phyloP scores from a whole-genome alignment of 1,140 invertebrate genomes.

The Chrysopa pallens region DNA sequence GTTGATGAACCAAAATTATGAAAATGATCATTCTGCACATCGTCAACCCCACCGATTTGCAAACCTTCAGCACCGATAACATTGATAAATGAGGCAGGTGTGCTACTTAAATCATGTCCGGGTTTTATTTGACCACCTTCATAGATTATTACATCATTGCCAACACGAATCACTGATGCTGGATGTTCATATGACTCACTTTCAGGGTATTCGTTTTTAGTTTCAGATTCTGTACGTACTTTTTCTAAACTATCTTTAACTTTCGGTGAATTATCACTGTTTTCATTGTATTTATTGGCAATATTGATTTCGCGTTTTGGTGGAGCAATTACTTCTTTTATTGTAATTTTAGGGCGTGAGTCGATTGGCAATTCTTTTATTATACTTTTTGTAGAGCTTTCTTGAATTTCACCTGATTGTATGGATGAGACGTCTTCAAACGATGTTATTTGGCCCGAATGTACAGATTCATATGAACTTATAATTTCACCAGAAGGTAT shows the following conservation, averaged over 20 bases:
- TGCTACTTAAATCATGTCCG: conserved; percentile 18
- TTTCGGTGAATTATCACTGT: conserved; percentile 2
- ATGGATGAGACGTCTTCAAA: too few relatives aligned
- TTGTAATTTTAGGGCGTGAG: conserved; percentile 14
- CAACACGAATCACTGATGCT: conserved; percentile 22
- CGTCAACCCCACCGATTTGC: conserved; percentile 12
- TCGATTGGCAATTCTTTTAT: too few relatives aligned
- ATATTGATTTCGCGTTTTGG: conserved; percentile 9
- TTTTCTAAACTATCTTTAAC: conserved; percentile 2
- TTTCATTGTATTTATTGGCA: conserved; percentile 1
- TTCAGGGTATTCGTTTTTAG: conserved; percentile 20
- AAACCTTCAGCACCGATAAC: conserved; percentile 24
- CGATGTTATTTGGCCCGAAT: too few relatives aligned
- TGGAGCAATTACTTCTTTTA: conserved; percentile 18
- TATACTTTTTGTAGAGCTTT: too few relatives aligned
- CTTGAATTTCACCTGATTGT: too few relatives aligned
- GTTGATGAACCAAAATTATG: too few relatives aligned
- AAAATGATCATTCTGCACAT: too few relatives aligned
- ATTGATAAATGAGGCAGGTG: conserved; percentile 19
- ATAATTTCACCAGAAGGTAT: too few relatives aligned
- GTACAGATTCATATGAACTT: too few relatives aligned
- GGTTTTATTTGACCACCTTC: conserved; percentile 19
- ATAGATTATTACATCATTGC: conserved; percentile 21
- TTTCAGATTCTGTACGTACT: conserved; percentile 19
- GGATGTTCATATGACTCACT: conserved; percentile 18